Evolutionary conservation across 2,113 vertebrate genomes (phyloP).

Genomic region (Dromaius novaehollandiae): DNA sequence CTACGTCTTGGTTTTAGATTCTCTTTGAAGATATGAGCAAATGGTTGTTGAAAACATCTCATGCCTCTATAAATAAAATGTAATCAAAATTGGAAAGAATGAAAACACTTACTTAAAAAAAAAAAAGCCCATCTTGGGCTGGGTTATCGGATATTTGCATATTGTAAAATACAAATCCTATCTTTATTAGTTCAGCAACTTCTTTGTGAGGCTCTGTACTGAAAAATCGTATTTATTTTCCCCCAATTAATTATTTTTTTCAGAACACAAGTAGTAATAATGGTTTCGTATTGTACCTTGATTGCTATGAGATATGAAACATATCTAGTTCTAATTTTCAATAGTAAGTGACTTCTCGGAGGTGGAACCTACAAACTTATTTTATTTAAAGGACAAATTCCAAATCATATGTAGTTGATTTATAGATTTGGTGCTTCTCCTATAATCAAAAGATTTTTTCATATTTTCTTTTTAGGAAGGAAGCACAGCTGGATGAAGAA

Average conservation of each 20-base stretch:
- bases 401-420: background rate
- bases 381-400: background rate
- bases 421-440: background rate
- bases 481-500: slow-evolving; percentile 97
- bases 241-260: background rate
- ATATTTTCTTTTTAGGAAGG: slow-evolving; percentile 80
- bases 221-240: background rate
- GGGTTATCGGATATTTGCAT: background rate
- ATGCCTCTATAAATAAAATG: background rate
- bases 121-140: background rate
- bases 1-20: background rate
- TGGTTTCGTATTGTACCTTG: background rate
- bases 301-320: background rate
- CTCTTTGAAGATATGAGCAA: background rate
- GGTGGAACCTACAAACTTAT: background rate
- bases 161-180: background rate
- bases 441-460: background rate
- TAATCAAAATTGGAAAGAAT: background rate
- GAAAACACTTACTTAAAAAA: background rate
- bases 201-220: background rate
- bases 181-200: background rate
- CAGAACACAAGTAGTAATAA: background rate
- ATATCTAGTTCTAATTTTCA: background rate
- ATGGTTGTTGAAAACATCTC: background rate
- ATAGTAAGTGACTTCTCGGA: background rate